A percentile compares a stretch with the other conserved stretches of the same genome.
Evolutionary conservation across 1,140 invertebrate genomes (phyloP).

Genomic region (Pogonomyrmex barbatus): DNA sequence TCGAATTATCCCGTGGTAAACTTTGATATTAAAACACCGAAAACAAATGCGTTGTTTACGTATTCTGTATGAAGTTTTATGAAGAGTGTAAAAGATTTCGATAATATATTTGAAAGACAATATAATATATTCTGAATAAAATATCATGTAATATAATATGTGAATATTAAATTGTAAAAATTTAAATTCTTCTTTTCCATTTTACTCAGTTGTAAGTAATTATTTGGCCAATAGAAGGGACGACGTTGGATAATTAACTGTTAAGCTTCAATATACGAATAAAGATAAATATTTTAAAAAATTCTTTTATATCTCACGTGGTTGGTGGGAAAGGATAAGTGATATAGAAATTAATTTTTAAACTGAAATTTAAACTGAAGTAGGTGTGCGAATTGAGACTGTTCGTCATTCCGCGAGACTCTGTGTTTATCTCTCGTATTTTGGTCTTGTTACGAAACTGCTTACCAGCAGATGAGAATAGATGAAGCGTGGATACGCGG

Average conservation of each 20-base stretch:
- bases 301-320: neutral
- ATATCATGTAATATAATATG: neutral
- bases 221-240: neutral
- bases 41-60: neutral
- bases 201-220: neutral
- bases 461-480: constrained; percentile 17
- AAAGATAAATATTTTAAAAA: neutral
- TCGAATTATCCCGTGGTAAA: constrained; percentile 32
- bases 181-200: no score
- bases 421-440: neutral
- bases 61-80: neutral
- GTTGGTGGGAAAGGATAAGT: neutral
- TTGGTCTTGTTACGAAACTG: neutral
- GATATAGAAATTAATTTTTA: neutral
- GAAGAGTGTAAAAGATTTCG: neutral
- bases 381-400: neutral
- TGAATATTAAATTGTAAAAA: neutral
- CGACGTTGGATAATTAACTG: neutral
- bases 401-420: neutral
- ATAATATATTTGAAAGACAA: neutral
- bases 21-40: constrained; percentile 36
- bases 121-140: neutral
- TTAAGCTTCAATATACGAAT: neutral
- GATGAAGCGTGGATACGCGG: constrained; percentile 23
- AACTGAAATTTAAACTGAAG: constrained; percentile 3